Percentiles rank a stretch among this genome's conserved stretches.
Conservation (phyloP, 30 jellyfish, hydroid and myxozoan genomes). For the Aurelia coerulea region DNA sequence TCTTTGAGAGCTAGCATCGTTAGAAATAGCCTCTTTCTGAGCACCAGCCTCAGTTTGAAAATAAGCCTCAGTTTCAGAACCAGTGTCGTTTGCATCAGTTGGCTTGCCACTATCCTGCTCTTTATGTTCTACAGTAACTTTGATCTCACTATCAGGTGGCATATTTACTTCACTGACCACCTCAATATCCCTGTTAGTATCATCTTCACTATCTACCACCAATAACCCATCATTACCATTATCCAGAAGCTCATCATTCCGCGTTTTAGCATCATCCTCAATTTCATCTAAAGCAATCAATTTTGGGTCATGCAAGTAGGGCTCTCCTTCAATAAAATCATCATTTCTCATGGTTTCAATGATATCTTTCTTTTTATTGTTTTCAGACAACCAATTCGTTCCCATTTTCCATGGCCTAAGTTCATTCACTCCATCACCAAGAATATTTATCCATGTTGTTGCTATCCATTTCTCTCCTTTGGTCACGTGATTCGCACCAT, state of each 20-base stretch:
- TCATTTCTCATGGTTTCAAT: constrained; percentile 85
- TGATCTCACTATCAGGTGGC: background rate
- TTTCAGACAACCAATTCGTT: constrained; percentile 70
- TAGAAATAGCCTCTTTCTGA: no score
- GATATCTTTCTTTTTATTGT: constrained; percentile 37
- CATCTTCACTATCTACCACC: constrained; percentile 19
- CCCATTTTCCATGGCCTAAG: constrained; percentile 96
- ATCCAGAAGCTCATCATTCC: background rate
- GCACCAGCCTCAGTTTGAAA: no score
- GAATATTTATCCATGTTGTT: constrained; percentile 81
- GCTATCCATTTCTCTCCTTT: constrained; percentile 86
- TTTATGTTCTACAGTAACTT: background rate
- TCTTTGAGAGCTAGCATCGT: no score
- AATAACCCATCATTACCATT: background rate
- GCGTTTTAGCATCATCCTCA: constrained; percentile 9
- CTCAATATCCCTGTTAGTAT: background rate
- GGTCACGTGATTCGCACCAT: constrained; percentile 62
- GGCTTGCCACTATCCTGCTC: background rate
- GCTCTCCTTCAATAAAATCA: constrained; percentile 82
- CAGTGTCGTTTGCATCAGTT: background rate
- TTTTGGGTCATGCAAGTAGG: constrained; percentile 70
- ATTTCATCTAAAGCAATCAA: constrained; percentile 17
- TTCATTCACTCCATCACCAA: constrained; percentile 95
- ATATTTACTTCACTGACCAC: background rate
- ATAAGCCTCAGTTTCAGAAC: no score